Percentiles rank a stretch among this genome's conserved stretches.
Conservation (phyloP, 2,113 vertebrate species). For the Noctilio leporinus region DNA sequence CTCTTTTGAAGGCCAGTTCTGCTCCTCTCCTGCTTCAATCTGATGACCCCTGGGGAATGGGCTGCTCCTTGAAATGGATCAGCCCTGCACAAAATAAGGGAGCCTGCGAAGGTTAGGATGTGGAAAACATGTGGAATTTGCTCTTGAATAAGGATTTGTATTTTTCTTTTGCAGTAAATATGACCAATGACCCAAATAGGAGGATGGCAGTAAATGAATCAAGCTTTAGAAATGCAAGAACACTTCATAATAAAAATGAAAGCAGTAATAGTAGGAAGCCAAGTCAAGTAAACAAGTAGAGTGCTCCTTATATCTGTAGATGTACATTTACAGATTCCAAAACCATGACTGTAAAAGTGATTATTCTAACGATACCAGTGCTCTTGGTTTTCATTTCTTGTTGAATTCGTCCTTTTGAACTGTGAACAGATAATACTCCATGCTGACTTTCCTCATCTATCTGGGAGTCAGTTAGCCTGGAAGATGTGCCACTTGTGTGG, state of each 20-base stretch:
- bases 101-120: constrained; percentile 58
- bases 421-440: neutral
- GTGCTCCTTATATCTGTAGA: neutral
- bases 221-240: constrained; percentile 57
- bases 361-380: neutral
- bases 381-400: neutral
- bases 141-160: constrained; percentile 63
- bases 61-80: constrained; percentile 51
- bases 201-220: constrained; percentile 62
- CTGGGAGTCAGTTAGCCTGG: neutral
- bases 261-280: constrained; percentile 49
- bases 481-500: neutral
- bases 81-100: constrained; percentile 33
- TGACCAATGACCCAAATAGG: constrained; percentile 65
- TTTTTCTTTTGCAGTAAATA: constrained; percentile 71
- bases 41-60: constrained; percentile 62
- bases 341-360: neutral
- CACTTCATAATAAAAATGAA: constrained; percentile 47
- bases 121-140: constrained; percentile 70
- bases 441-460: neutral
- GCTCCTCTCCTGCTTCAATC: neutral
- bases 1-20: neutral
- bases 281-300: constrained; percentile 35
- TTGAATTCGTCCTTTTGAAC: neutral
- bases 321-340: constrained; percentile 53